These are phyloP conservation scores for Uropetala carovei DNA, from an alignment of 2,888 invertebrate species.

Conservation along the genomic window DNA sequence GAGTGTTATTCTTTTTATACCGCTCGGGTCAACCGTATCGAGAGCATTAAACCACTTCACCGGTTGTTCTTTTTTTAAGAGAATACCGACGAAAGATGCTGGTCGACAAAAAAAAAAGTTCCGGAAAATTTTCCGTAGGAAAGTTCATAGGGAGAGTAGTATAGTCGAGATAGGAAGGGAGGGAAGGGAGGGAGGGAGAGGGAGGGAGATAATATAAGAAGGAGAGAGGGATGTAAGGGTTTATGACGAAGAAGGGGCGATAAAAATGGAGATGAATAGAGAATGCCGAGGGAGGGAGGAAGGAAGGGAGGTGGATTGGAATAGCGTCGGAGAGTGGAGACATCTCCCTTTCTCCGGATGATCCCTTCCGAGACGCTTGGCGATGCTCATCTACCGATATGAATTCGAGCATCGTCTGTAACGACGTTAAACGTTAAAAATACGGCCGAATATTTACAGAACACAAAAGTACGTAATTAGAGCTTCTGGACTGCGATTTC, in stretches of 20 bases:
- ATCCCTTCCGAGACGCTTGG: too few species aligned
- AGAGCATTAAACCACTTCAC: background rate
- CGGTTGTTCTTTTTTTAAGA: background rate
- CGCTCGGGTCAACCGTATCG: background rate
- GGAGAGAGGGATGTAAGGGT: background rate
- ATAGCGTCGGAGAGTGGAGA: too few species aligned
- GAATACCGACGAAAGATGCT: background rate
- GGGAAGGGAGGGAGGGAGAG: background rate
- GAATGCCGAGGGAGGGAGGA: background rate
- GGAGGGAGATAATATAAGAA: background rate
- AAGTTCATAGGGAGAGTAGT: background rate
- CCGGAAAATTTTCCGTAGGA: background rate
- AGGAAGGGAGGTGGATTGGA: background rate
- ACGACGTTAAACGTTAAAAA: too few species aligned
- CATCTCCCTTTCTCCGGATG: too few species aligned
- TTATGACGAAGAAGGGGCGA: conserved; percentile 20
- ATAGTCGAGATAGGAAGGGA: background rate
- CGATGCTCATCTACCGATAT: too few species aligned
- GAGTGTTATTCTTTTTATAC: background rate
- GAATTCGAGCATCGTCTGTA: too few species aligned
- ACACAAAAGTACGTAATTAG: too few species aligned
- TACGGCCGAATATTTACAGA: too few species aligned
- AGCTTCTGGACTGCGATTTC: too few species aligned
- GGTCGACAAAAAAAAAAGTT: background rate
- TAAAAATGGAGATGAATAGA: conserved; percentile 25